These are phyloP conservation scores for Eurois occulta DNA, from an alignment of 2,888 invertebrate species.

Conservation along the genomic window DNA sequence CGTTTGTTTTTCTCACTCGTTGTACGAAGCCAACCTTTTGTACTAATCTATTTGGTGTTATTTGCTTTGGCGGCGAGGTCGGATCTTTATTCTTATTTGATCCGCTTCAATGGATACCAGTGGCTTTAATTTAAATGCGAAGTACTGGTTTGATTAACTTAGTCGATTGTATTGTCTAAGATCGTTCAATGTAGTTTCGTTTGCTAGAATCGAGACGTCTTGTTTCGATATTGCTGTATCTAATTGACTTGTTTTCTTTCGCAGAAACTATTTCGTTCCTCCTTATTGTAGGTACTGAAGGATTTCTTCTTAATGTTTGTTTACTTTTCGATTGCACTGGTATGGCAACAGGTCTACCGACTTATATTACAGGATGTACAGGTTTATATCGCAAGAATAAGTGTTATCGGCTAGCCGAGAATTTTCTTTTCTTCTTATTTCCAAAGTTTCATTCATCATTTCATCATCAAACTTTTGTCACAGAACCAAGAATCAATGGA, in stretches of 20 bases:
- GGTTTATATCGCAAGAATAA: background rate
- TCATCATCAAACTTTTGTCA: too few relatives aligned
- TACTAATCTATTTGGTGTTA: background rate
- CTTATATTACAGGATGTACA: background rate
- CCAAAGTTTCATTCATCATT: too few relatives aligned
- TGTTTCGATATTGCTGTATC: background rate
- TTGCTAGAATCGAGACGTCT: background rate
- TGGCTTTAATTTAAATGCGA: constrained; percentile 40
- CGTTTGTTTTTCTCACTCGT: too few relatives aligned
- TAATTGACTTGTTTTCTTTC: background rate
- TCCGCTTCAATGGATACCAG: constrained; percentile 25
- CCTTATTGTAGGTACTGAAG: background rate
- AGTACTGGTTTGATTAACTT: constrained; percentile 22
- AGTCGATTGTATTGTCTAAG: constrained; percentile 19
- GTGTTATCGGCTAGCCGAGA: background rate
- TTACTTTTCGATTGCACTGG: background rate
- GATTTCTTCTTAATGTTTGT: background rate
- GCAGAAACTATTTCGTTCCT: background rate
- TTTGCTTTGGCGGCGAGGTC: constrained; percentile 52
- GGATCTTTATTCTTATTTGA: constrained; percentile 31
- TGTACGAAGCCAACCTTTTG: constrained; percentile 2
- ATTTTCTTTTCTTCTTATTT: too few relatives aligned
- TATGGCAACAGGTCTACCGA: background rate
- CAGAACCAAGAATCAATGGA: background rate
- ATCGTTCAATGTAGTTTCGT: constrained; percentile 18